Conservation (phyloP, 1,140 invertebrate genomes). For the Trichonephila clavipes region DNA sequence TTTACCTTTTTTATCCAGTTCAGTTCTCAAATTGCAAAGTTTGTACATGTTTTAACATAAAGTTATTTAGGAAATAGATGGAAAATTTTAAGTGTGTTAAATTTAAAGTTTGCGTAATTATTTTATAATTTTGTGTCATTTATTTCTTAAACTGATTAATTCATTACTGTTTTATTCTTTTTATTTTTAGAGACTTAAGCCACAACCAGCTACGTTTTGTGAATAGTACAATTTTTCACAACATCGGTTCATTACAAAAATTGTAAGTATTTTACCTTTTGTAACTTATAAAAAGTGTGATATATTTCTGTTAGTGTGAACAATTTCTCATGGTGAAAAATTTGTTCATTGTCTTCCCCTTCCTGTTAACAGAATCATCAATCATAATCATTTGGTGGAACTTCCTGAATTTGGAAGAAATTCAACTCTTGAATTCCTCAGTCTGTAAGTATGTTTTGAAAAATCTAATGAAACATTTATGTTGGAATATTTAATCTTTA, state of each 20-base stretch:
- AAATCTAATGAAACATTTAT: no score
- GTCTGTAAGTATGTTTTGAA: constrained; percentile 78
- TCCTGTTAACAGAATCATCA: constrained; percentile 69
- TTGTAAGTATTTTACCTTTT: constrained; percentile 69
- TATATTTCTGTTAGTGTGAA: neutral
- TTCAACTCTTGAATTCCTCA: constrained; percentile 77
- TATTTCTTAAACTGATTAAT: neutral
- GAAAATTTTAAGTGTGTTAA: no score
- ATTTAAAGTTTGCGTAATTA: neutral
- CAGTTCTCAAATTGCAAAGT: no score
- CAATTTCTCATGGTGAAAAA: neutral
- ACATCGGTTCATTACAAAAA: constrained; percentile 57
- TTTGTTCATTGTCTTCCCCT: constrained; percentile 4
- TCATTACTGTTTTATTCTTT: neutral
- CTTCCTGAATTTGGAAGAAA: constrained; percentile 78
- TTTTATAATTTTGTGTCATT: neutral
- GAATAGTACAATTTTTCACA: constrained; percentile 59
- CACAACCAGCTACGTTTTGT: constrained; percentile 77
- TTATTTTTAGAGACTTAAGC: constrained; percentile 77
- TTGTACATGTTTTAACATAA: no score
- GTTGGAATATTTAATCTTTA: no score
- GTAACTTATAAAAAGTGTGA: neutral
- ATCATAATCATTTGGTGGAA: constrained; percentile 78
- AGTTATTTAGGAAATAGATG: no score
- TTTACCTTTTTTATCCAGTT: no score